Conservation (phyloP, 2,113 vertebrate species). For the Crotalus horridus region DNA sequence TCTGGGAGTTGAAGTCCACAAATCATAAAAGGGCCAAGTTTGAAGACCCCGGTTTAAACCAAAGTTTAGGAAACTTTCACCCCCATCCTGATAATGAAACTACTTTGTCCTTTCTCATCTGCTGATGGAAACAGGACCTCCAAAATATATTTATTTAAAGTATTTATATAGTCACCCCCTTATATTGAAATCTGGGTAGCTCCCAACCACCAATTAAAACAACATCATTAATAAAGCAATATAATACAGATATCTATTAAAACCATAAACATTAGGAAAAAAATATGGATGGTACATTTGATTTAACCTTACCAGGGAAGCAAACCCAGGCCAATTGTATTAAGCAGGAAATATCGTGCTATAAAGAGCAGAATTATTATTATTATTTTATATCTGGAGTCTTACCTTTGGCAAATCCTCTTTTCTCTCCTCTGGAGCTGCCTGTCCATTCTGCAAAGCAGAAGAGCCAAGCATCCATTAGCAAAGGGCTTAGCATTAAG, state of each 20-base stretch:
- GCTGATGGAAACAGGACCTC: not conserved
- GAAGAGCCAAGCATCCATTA: slow-evolving; percentile 37
- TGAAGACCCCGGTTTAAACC: not conserved
- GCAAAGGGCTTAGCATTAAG: not conserved
- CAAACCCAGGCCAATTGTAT: not conserved
- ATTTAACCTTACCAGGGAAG: not conserved
- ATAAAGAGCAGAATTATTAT: not conserved
- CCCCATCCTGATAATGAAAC: not conserved
- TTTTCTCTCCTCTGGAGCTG: slow-evolving; percentile 66
- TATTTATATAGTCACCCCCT: not conserved
- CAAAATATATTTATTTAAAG: not conserved
- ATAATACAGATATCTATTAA: not conserved
- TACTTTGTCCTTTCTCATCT: not conserved
- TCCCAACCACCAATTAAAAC: not conserved
- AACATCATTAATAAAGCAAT: not conserved
- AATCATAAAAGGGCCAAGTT: too few relatives aligned
- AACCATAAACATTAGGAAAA: not conserved
- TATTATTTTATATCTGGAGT: not conserved
- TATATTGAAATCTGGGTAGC: not conserved
- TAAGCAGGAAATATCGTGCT: not conserved
- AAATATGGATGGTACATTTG: not conserved
- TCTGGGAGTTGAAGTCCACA: too few relatives aligned
- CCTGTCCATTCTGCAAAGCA: slow-evolving; percentile 74
- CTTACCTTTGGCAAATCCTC: slow-evolving; percentile 67
- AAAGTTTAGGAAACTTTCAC: not conserved